Conservation (phyloP, 2,113 vertebrate genomes). For the Microtus pennsylvanicus region DNA sequence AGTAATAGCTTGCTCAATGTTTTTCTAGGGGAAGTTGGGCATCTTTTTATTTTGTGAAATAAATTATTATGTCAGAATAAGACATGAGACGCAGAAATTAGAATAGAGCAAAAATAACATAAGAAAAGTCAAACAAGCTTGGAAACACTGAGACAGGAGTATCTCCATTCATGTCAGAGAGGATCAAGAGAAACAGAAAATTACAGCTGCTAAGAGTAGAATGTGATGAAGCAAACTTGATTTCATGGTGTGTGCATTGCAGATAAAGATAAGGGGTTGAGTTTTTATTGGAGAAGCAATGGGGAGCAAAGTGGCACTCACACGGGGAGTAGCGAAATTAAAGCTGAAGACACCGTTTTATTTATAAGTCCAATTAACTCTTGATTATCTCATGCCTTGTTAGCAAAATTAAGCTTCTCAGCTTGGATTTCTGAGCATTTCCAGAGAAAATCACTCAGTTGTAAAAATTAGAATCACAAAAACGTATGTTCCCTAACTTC, state of each 20-base stretch:
- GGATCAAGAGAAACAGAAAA: not conserved
- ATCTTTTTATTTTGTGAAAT: not conserved
- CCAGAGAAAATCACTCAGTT: slow-evolving; percentile 33
- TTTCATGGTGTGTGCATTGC: not conserved
- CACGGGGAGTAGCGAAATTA: not conserved
- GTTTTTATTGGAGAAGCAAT: not conserved
- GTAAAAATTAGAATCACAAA: slow-evolving; percentile 39
- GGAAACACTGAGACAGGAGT: not conserved
- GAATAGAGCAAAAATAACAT: not conserved
- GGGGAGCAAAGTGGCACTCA: not conserved
- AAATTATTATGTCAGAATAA: not conserved
- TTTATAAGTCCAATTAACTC: slow-evolving; percentile 60
- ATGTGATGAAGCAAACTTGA: not conserved
- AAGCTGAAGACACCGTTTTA: slow-evolving; percentile 27
- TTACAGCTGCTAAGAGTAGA: not conserved
- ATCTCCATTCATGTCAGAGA: not conserved
- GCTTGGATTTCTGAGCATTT: not conserved
- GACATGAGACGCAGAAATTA: not conserved
- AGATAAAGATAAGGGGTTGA: not conserved
- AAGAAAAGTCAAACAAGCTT: not conserved
- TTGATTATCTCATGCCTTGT: slow-evolving; percentile 53
- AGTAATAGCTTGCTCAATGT: not conserved
- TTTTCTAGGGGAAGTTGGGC: not conserved
- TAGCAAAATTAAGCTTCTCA: slow-evolving; percentile 57
- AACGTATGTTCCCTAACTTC: slow-evolving; percentile 4